Evolutionary conservation across 2,797 vertebrate species (phyloP), one percentile per base, ranked within the genome.

Genomic region (Furcifer pardalis): DNA sequence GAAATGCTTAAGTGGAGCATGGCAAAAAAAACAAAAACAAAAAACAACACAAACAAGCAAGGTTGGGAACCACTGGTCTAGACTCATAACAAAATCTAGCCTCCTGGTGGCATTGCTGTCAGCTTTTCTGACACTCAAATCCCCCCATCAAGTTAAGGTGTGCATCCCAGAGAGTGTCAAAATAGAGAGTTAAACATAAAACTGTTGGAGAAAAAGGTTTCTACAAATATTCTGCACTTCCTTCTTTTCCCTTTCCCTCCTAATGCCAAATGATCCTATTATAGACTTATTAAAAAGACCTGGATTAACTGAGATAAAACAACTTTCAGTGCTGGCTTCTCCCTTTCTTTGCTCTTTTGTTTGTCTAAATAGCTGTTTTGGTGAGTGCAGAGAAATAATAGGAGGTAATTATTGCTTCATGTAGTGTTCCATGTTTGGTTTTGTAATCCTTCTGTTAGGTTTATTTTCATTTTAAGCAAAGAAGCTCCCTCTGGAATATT

Each of bases 281-380:
- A 93, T 88, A 91, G 94, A 94, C 91, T 93, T 94, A 94, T 94
- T 94, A 94, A 95, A 95, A 93, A 93, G 85, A 87, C 27, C 7
- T 87, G 94, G 94, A 95, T 94, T 95, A 95, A 92, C 4, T 72
- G 86, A 93, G 94, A 90, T 89, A 94, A 84, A 81, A 86, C 89
- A 92, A 92, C 91, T 95, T 93, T 88, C 93, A 85, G 85, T 73
- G 82, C 90, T 84, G 91, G 92, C 92, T 92, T 92, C 94, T 90
- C 88, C 86, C 91, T 93, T 94, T 93, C 91, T 88, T 90, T 25
- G 59, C 89, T 92, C 92, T 91, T 96, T 95, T 95, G 94, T 96
- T 94, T 95, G 93, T 92, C 93, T 95, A 94, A 96, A 96, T 94
- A 94, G 94, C 95, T 96, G 94, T 96, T 96, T 96, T 95, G 93